Percentiles rank a stretch among this genome's conserved stretches.
Evolutionary conservation across 2,113 vertebrate genomes (phyloP).

Genomic region (Cygnus buccinator): DNA sequence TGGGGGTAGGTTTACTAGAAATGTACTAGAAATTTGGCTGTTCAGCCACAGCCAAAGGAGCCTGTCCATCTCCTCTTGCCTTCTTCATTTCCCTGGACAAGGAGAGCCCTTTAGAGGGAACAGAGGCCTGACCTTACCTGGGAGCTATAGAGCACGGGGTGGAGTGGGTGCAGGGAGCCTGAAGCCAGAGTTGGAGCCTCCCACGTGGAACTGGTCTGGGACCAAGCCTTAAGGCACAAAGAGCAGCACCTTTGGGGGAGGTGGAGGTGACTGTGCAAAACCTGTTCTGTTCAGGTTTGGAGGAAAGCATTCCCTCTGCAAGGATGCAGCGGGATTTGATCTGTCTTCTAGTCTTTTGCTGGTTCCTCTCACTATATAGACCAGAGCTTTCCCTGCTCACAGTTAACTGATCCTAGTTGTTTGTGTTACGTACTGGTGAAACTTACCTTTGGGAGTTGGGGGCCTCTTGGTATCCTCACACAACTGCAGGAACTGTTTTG

Average conservation of each 20-base stretch:
- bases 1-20: background rate
- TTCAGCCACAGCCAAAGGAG: background rate
- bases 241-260: background rate
- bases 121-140: rapidly evolving
- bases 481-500: rapidly evolving
- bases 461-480: background rate
- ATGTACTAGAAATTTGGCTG: background rate
- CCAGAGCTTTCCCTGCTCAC: background rate
- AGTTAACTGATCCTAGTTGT: background rate
- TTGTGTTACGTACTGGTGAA: background rate
- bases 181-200: background rate
- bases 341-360: background rate
- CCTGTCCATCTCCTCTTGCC: background rate
- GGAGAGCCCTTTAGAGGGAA: background rate
- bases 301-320: background rate
- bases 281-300: background rate
- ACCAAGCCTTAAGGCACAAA: background rate
- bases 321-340: background rate
- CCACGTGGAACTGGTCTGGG: background rate
- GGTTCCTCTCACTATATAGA: background rate
- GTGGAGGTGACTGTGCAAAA: background rate
- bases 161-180: background rate
- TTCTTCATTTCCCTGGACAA: background rate
- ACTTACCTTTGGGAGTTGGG: background rate
- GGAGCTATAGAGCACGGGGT: rapidly evolving